A percentile compares a stretch with the other conserved stretches of the same genome.
phyloP scores from a whole-genome alignment of 2,888 invertebrate genomes.

The Uropetala carovei region DNA sequence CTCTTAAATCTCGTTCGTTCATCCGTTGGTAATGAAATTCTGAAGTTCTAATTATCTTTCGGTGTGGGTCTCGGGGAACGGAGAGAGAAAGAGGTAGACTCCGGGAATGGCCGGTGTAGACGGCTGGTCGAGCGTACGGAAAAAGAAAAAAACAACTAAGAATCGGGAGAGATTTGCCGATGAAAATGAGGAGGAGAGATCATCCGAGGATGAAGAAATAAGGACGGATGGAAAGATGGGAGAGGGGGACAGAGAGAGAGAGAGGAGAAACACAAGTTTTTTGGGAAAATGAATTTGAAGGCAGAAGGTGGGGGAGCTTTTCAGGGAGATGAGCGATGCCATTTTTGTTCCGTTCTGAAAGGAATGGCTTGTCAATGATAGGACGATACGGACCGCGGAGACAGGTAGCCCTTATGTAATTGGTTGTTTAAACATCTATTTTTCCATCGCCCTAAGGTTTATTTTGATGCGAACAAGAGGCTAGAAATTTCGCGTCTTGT shows the following conservation, averaged over 20 bases:
- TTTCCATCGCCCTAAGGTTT: too few species aligned
- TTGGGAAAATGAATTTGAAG: not conserved
- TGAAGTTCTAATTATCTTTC: conserved; percentile 61
- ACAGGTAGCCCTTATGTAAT: conserved; percentile 2
- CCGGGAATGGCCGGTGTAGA: not conserved
- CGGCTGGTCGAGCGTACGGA: not conserved
- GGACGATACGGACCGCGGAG: not conserved
- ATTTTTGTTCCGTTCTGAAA: not conserved
- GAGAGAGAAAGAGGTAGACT: not conserved
- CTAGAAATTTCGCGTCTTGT: too few species aligned
- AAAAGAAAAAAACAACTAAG: not conserved
- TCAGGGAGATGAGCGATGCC: conserved; percentile 31
- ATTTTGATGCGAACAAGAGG: too few species aligned
- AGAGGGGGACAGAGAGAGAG: not conserved
- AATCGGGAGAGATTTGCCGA: not conserved
- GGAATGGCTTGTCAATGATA: conserved; percentile 11
- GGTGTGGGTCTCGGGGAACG: conserved; percentile 37
- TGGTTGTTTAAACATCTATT: not conserved
- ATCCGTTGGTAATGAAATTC: conserved; percentile 63
- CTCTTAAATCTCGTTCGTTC: conserved; percentile 64
- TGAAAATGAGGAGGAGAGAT: not conserved
- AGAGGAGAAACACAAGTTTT: conserved; percentile 34
- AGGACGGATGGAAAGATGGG: not conserved
- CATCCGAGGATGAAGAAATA: not conserved
- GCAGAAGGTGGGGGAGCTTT: too few species aligned